These are phyloP conservation scores for Lycia hirtaria DNA, from an alignment of 2,888 invertebrate species.

Conservation along the genomic window DNA sequence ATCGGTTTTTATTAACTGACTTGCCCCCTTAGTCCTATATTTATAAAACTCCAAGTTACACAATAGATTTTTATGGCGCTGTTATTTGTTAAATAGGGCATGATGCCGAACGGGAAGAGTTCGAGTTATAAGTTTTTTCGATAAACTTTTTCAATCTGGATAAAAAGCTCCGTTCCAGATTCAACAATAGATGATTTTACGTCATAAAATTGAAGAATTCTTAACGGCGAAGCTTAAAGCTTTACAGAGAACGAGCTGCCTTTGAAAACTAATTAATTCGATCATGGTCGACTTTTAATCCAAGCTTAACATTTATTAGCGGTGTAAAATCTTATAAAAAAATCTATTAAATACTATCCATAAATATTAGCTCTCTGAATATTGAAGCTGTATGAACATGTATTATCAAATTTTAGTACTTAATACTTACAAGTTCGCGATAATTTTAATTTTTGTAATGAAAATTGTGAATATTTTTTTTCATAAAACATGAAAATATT, in stretches of 20 bases:
- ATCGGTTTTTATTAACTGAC: too few relatives aligned
- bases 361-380: too few relatives aligned
- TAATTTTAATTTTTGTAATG: too few relatives aligned
- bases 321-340: too few relatives aligned
- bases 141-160: slow-evolving; percentile 9
- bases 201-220: slow-evolving; percentile 4
- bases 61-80: not conserved
- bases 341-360: too few relatives aligned
- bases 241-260: not conserved
- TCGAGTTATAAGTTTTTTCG: slow-evolving; percentile 1
- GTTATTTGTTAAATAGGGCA: not conserved
- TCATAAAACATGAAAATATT: too few relatives aligned
- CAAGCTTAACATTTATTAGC: not conserved
- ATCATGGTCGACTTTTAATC: not conserved
- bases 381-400: too few relatives aligned
- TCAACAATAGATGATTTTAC: not conserved
- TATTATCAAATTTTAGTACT: too few relatives aligned
- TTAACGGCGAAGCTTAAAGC: slow-evolving; percentile 7
- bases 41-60: too few relatives aligned
- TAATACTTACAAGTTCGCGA: too few relatives aligned
- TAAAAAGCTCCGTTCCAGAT: slow-evolving; percentile 5
- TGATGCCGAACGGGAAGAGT: not conserved
- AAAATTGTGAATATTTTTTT: too few relatives aligned
- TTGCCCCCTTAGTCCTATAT: too few relatives aligned
- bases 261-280: slow-evolving; percentile 1